Conservation (phyloP, 2,888 invertebrate species). For the Lydus trimaculatus region DNA sequence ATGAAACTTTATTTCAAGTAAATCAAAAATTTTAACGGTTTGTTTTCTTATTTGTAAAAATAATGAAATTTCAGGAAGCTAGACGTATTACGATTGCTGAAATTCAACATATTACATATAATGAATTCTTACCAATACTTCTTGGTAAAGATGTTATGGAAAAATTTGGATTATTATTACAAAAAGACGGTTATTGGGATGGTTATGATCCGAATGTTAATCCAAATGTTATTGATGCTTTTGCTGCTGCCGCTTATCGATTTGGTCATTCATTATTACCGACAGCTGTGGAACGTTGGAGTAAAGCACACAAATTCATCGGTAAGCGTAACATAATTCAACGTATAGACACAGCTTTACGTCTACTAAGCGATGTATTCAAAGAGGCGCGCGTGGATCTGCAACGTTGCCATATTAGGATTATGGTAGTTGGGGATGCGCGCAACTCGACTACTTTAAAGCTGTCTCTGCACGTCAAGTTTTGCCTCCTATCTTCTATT, state of each 20-base stretch:
- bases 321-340: slow-evolving; percentile 61
- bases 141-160: slow-evolving; percentile 92
- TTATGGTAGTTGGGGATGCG: too few relatives aligned
- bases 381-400: too few relatives aligned
- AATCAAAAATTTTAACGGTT: slow-evolving; percentile 13
- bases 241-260: slow-evolving; percentile 91
- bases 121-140: slow-evolving; percentile 88
- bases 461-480: background rate
- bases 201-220: slow-evolving; percentile 86
- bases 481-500: background rate
- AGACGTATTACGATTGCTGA: slow-evolving; percentile 84
- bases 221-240: slow-evolving; percentile 87
- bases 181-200: slow-evolving; percentile 84
- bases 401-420: too few relatives aligned
- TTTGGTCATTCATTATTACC: slow-evolving; percentile 91
- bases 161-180: slow-evolving; percentile 84
- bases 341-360: background rate
- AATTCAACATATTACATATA: slow-evolving; percentile 89
- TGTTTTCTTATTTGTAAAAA: background rate
- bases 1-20: slow-evolving; percentile 86
- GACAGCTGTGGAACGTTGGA: slow-evolving; percentile 92
- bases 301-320: slow-evolving; percentile 93
- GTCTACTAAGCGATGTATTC: too few relatives aligned
- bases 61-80: slow-evolving; percentile 66
- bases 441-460: too few relatives aligned